Evolutionary conservation across 1,140 invertebrate species (phyloP), one percentile per base, ranked within the genome.

Genomic region (Hyles euphorbiae): DNA sequence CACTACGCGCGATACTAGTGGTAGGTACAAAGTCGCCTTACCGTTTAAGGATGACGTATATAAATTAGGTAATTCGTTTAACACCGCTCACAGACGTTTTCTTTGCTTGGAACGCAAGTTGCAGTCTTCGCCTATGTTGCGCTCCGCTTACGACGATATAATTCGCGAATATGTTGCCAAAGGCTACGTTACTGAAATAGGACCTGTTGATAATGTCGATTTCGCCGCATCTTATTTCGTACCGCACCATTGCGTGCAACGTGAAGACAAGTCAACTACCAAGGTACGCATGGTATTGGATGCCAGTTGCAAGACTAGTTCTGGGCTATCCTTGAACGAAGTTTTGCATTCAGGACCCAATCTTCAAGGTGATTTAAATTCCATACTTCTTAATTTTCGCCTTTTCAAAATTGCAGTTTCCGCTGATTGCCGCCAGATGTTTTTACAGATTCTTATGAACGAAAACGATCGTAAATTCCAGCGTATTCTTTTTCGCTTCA

Each of bases 301-400:
- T 47, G 68, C 69, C 34, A 71, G 68, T 48, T 11, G 46, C 3
- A 74, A 67, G 47, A 62, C 61, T 5, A 45, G n/a, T 9, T 46
- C 58, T 10, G 60, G 59, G 8, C 5, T 61, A 6, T 64, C 67
- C 3, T 43, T 74, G 3, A 72, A 74, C 63, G 69, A 74, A 44
- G 46, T 67, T 34, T 45, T 69, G n/a, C 61, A 69, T 59, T 50
- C 44, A 43, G 67, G 70, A 10, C 59, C 60, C 2, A 72, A 72
- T 45, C 12, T 75, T 46, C 72, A 75, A 22, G 22, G 22, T 22
- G 22, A 22, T 22, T 22, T 22, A 22, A 22, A 22, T 22, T 22
- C 22, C 36, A 67, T 70, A 7, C 5, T 40, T 34, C 49, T 63
- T 55, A 63, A 63, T 46, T 63, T 59, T 47, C 57, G 61, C 11